These are phyloP conservation scores for Coreoperca whiteheadi DNA, from an alignment of 2,113 vertebrate genomes.

Conservation along the genomic window DNA sequence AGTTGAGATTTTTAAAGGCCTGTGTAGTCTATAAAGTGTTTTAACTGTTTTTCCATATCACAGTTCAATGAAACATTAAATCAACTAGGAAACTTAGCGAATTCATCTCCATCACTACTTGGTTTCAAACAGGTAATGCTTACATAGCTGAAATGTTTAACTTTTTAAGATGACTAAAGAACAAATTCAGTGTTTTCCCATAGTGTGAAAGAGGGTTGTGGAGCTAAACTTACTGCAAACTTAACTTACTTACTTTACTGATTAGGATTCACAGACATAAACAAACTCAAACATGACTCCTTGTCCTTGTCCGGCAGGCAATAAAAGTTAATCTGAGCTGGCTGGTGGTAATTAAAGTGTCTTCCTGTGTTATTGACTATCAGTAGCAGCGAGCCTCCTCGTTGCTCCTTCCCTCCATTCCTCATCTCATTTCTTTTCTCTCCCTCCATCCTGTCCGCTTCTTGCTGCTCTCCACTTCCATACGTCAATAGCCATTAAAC, in stretches of 20 bases:
- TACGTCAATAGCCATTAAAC: constrained; percentile 82
- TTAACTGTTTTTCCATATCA: not conserved
- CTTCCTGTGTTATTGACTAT: constrained; percentile 80
- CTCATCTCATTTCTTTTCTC: constrained; percentile 57
- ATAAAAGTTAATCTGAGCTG: constrained; percentile 75
- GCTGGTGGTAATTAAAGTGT: constrained; percentile 80
- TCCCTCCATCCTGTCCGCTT: constrained; percentile 63
- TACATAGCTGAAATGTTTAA: not conserved
- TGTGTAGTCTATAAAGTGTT: not conserved
- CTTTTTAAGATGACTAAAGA: not conserved
- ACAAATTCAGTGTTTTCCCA: not conserved
- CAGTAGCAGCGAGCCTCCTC: constrained; percentile 47
- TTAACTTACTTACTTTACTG: constrained; percentile 27
- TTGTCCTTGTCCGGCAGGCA: constrained; percentile 64
- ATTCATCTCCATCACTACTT: not conserved
- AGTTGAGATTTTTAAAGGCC: not conserved
- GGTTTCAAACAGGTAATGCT: not conserved
- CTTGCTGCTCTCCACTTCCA: constrained; percentile 67
- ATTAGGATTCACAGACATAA: constrained; percentile 28
- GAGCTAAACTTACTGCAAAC: constrained; percentile 23
- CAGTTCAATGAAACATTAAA: not conserved
- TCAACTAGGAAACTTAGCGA: not conserved
- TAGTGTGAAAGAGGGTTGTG: not conserved
- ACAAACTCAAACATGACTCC: constrained; percentile 49
- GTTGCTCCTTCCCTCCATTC: constrained; percentile 51